A percentile compares a stretch with the other conserved stretches of the same genome.
Evolutionary conservation across 2,888 invertebrate genomes (phyloP).

Genomic region (Cheilosia soror): DNA sequence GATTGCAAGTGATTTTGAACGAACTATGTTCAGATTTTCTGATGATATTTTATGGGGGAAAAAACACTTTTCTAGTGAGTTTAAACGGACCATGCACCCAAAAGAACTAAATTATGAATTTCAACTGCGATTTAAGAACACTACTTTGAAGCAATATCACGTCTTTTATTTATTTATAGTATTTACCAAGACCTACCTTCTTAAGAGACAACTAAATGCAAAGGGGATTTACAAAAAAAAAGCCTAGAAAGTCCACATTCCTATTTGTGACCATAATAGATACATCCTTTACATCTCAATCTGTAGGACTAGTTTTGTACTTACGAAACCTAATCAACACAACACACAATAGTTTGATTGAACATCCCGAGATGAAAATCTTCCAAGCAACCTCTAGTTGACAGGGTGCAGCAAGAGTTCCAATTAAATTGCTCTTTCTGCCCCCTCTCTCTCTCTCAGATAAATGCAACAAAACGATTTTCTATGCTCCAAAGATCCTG

Average conservation of each 20-base stretch:
- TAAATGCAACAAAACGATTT: constrained; percentile 19
- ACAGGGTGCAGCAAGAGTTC: not conserved
- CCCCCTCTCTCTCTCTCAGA: not conserved
- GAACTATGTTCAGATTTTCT: no score
- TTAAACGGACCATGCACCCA: no score
- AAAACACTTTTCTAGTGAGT: no score
- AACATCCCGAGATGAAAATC: constrained; percentile 1
- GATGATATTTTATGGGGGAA: no score
- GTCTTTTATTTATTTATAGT: no score
- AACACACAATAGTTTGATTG: not conserved
- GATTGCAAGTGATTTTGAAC: no score
- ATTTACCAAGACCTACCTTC: not conserved
- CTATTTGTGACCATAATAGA: constrained; percentile 22
- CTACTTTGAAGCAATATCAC: no score
- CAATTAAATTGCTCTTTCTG: constrained; percentile 41
- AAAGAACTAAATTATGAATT: no score
- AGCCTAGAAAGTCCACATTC: not conserved
- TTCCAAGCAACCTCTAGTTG: not conserved
- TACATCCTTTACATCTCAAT: not conserved
- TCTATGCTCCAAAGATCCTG: not conserved
- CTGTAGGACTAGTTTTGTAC: constrained; percentile 37
- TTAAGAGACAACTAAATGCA: constrained; percentile 43
- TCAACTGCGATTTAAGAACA: no score
- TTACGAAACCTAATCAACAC: constrained; percentile 13
- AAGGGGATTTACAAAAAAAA: constrained; percentile 35